Percentiles rank a stretch among this genome's conserved stretches.
Conservation (phyloP, 2,113 vertebrate species). For the Oryzias celebensis region DNA sequence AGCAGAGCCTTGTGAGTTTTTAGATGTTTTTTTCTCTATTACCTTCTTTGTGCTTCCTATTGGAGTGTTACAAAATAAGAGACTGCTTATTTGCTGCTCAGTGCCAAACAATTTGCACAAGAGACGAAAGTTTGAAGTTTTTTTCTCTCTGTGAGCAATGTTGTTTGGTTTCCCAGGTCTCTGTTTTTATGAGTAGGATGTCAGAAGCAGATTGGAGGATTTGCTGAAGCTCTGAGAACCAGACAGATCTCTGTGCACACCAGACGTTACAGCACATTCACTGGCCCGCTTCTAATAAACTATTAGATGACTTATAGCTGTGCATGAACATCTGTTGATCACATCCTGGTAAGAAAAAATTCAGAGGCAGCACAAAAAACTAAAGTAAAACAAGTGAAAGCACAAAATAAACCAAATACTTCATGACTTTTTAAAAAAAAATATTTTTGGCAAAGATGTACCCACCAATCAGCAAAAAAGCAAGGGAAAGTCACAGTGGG, state of each 20-base stretch:
- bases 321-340: neutral
- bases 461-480: too few relatives aligned
- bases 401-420: neutral
- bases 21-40: constrained; percentile 35
- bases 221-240: constrained; percentile 22
- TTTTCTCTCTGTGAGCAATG: constrained; percentile 25
- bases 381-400: neutral
- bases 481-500: too few relatives aligned
- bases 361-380: neutral
- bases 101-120: constrained; percentile 52
- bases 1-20: constrained; percentile 55
- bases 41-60: constrained; percentile 36
- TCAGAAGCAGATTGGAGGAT: constrained; percentile 26
- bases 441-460: too few relatives aligned
- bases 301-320: neutral
- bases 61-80: constrained; percentile 15
- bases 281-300: constrained; percentile 7
- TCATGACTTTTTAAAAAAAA: neutral
- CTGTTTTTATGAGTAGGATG: constrained; percentile 18
- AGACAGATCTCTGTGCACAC: constrained; percentile 26
- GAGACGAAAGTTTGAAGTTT: constrained; percentile 36
- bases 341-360: neutral
- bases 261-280: constrained; percentile 32
- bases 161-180: constrained; percentile 39
- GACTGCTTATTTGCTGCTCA: constrained; percentile 51